Evolutionary conservation across 2,888 invertebrate species (phyloP).

Genomic region (Halocaridina rubra): DNA sequence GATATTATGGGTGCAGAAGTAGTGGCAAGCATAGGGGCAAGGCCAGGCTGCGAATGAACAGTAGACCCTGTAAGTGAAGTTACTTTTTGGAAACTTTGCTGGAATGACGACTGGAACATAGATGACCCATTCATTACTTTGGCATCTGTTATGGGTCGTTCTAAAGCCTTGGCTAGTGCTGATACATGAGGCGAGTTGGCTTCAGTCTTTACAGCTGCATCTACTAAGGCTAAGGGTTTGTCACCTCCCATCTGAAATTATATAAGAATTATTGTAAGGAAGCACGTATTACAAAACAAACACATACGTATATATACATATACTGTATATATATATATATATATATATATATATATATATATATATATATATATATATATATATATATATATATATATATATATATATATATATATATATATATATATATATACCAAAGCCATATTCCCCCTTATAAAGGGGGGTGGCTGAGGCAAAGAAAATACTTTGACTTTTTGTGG

Average conservation of each 20-base stretch:
- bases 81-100: constrained; percentile 58
- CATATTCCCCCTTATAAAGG: too few relatives aligned
- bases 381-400: background rate
- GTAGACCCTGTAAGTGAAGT: constrained; percentile 48
- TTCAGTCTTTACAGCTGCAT: constrained; percentile 47
- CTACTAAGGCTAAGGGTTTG: constrained; percentile 53
- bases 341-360: constrained; percentile 8
- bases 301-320: too few relatives aligned
- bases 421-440: too few relatives aligned
- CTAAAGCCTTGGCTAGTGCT: constrained; percentile 55
- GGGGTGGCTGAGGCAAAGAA: too few relatives aligned
- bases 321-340: background rate
- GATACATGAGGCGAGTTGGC: constrained; percentile 48
- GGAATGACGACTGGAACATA: constrained; percentile 56
- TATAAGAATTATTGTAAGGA: too few relatives aligned
- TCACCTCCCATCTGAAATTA: constrained; percentile 61
- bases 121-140: constrained; percentile 58
- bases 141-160: constrained; percentile 45
- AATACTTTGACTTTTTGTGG: too few relatives aligned
- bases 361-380: constrained; percentile 9
- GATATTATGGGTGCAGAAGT: constrained; percentile 45
- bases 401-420: too few relatives aligned
- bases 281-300: too few relatives aligned
- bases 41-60: constrained; percentile 50
- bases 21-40: constrained; percentile 53